Evolutionary conservation across 2,888 invertebrate species (phyloP).

Genomic region (Heliconius charithonia): DNA sequence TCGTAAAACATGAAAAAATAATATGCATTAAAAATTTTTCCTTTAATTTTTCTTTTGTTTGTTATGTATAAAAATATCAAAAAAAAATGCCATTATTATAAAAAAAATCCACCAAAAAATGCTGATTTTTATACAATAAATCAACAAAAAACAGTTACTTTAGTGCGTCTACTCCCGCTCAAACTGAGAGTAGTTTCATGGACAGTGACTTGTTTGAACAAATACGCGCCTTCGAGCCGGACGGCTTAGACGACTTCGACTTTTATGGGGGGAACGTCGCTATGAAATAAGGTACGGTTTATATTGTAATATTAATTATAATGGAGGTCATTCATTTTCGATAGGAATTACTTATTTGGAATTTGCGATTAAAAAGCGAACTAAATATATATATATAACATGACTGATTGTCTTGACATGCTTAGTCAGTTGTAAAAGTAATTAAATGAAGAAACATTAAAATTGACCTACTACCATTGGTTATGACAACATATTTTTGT

Average conservation of each 20-base stretch:
- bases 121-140: slow-evolving; percentile 22
- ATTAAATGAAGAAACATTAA: no score
- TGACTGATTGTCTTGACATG: not conserved
- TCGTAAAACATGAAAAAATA: no score
- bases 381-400: no score
- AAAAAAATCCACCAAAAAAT: not conserved
- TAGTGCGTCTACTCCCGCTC: slow-evolving; percentile 70
- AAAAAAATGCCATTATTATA: not conserved
- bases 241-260: slow-evolving; percentile 72
- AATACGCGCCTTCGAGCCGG: slow-evolving; percentile 73
- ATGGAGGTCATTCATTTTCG: no score
- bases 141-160: slow-evolving; percentile 63
- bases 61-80: no score
- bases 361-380: no score
- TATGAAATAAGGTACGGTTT: slow-evolving; percentile 67
- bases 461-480: no score
- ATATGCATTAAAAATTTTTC: no score
- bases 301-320: not conserved
- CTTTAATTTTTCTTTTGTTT: no score
- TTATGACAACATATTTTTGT: no score
- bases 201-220: slow-evolving; percentile 77
- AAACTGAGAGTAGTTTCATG: slow-evolving; percentile 69
- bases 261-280: slow-evolving; percentile 67
- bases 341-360: no score
- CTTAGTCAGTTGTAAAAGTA: no score